Base-by-base conservation (phyloP, 1,140 invertebrate genomes). In the Drosophila willistoni region DNA sequence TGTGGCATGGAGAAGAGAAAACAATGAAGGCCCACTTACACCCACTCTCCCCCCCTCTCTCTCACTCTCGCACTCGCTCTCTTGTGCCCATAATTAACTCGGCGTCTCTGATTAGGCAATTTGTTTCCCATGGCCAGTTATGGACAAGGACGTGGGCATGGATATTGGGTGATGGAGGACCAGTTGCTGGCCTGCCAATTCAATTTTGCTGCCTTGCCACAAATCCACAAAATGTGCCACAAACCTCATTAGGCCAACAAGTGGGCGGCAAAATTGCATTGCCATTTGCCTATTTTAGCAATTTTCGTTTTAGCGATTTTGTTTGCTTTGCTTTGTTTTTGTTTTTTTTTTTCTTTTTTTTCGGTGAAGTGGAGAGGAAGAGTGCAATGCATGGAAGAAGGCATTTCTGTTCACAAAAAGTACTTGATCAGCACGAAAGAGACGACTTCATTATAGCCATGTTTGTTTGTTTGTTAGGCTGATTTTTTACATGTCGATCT, bases 21-120 rank as follows among this genome's bases (percentile, higher is more conserved):
- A 47, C 44, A 47, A 47, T 47, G 17, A 22, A 51, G 7, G 12
- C 36, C 44, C 19, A 1, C 17, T 9, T 5, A 7, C 14, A 9
- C 17, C 14, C 44, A 47, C 17, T 19, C 10, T 4, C 1, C 0
- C 2, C 44, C 6, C 17, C 0, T 7, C 14, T 17, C 44, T 7
- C 1, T 1, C 14, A 7, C 14, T 9, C 7, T 9, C 14, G 29
- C 44, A 19, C 44, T 47, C 44, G 17, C 19, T 22, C 3, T 51
- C 22, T 44, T 29, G 7, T 60, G 17, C 33, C 36, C 41, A 64
- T 65, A 65, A 57, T 70, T 42, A 54, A 51, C 51, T 65, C 14
- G 66, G 6, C 14, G 44, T 36, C 65, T 60, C 47, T 82, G 80
- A 82, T 82, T 77, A 68, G 70, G 66, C 79, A 78, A 81, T 82